Conservation (phyloP, 2,113 vertebrate species). For the Desmodus rotundus region DNA sequence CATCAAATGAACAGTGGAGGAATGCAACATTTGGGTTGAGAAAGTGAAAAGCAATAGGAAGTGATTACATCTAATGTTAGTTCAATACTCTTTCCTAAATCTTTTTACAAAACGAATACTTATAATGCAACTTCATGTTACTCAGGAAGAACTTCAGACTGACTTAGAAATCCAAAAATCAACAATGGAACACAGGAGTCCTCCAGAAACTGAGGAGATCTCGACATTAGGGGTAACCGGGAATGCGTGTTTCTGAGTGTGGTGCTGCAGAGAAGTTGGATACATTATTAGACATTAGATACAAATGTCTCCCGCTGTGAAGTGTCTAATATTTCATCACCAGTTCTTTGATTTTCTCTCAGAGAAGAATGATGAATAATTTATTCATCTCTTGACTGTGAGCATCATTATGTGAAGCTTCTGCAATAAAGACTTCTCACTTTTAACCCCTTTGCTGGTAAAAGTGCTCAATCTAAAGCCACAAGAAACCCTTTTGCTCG, state of each 20-base stretch:
- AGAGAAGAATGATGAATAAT: constrained; percentile 46
- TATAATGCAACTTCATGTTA: background rate
- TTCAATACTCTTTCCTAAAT: background rate
- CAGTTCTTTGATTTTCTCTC: constrained; percentile 47
- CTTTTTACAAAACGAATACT: background rate
- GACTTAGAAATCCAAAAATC: background rate
- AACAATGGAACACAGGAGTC: background rate
- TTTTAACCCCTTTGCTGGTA: constrained; percentile 9
- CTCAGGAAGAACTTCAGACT: background rate
- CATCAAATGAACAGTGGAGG: background rate
- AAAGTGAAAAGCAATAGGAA: background rate
- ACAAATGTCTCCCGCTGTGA: background rate
- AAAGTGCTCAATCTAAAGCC: background rate
- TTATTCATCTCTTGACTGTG: constrained; percentile 26
- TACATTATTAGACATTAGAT: background rate
- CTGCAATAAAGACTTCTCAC: background rate
- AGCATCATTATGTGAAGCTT: background rate
- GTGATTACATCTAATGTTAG: background rate
- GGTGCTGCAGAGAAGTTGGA: background rate
- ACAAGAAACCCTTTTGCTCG: background rate
- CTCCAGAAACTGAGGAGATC: background rate
- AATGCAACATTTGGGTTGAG: background rate
- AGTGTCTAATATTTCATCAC: constrained; percentile 43
- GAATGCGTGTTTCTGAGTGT: background rate
- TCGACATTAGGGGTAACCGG: background rate